phyloP scores from a whole-genome alignment of 2,113 vertebrate species.

The Rousettus leschenaultii region DNA sequence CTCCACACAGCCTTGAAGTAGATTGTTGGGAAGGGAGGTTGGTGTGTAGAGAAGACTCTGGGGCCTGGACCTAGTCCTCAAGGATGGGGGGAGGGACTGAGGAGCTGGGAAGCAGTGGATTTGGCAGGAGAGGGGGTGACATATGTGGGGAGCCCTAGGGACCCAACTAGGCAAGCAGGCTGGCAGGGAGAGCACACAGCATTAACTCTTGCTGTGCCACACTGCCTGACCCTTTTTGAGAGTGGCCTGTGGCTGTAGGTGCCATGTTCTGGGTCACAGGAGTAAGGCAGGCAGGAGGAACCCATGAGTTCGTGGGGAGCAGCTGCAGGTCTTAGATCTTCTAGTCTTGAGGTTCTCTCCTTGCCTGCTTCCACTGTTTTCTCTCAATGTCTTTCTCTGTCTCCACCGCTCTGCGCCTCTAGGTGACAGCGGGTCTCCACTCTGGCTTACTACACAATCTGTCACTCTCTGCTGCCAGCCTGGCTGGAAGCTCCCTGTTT shows the following conservation, averaged over 20 bases:
- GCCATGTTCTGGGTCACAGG: not conserved
- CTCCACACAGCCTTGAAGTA: not conserved
- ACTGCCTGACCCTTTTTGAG: not conserved
- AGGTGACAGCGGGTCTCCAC: constrained; percentile 79
- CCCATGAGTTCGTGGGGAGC: not conserved
- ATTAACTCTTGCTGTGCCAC: constrained; percentile 75
- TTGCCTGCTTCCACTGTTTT: not conserved
- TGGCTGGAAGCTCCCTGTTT: constrained; percentile 69
- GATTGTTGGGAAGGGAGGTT: not conserved
- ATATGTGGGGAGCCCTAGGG: constrained; percentile 81
- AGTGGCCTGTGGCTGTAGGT: not conserved
- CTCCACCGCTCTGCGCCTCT: constrained; percentile 20
- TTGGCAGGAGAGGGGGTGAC: constrained; percentile 82
- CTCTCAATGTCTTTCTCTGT: not conserved
- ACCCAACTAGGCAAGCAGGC: constrained; percentile 75
- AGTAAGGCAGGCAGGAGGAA: not conserved
- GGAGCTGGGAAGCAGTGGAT: constrained; percentile 66
- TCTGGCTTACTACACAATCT: constrained; percentile 78
- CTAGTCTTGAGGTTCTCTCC: not conserved
- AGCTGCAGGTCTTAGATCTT: not conserved
- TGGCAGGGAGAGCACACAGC: constrained; percentile 72
- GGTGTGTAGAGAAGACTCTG: not conserved
- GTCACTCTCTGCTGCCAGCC: constrained; percentile 78
- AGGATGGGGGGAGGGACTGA: constrained; percentile 55
- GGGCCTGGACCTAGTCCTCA: constrained; percentile 15